These are phyloP conservation scores for Lepetodrilus schrolli DNA, from an alignment of 2,888 invertebrate genomes.

Conservation along the genomic window DNA sequence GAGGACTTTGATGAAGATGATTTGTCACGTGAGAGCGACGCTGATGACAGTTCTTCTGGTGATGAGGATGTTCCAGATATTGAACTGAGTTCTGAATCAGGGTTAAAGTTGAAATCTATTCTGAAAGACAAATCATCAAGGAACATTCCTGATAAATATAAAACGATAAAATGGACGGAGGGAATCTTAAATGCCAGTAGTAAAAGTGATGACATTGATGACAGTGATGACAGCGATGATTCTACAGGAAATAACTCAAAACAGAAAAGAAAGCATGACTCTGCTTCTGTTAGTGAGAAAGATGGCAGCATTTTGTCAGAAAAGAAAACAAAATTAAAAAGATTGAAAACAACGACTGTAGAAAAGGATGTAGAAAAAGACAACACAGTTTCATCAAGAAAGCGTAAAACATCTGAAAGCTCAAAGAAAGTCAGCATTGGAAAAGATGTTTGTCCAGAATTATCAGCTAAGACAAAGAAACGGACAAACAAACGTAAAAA, in stretches of 20 bases:
- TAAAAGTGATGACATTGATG: neutral
- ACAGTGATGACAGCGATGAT: neutral
- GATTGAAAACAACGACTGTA: neutral
- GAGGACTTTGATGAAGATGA: conserved; percentile 30
- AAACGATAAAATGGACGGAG: neutral
- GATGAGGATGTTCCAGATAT: conserved; percentile 12
- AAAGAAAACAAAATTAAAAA: neutral
- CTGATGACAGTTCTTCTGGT: conserved; percentile 22
- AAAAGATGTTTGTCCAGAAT: too few relatives aligned
- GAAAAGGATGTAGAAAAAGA: neutral
- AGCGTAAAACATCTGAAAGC: too few relatives aligned
- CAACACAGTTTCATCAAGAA: too few relatives aligned
- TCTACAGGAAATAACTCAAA: neutral
- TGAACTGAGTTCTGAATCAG: too few relatives aligned
- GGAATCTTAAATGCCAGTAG: too few relatives aligned
- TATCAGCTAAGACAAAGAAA: conserved; percentile 3
- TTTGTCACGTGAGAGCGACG: conserved; percentile 11
- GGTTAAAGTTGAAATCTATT: conserved; percentile 21
- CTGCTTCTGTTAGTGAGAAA: neutral
- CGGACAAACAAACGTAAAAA: neutral
- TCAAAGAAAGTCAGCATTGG: too few relatives aligned
- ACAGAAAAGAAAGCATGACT: neutral
- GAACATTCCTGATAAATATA: neutral
- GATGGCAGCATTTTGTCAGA: neutral
- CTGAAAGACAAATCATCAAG: neutral